Base-by-base conservation (phyloP, 2,113 vertebrate genomes). In the Aphyosemion australe region DNA sequence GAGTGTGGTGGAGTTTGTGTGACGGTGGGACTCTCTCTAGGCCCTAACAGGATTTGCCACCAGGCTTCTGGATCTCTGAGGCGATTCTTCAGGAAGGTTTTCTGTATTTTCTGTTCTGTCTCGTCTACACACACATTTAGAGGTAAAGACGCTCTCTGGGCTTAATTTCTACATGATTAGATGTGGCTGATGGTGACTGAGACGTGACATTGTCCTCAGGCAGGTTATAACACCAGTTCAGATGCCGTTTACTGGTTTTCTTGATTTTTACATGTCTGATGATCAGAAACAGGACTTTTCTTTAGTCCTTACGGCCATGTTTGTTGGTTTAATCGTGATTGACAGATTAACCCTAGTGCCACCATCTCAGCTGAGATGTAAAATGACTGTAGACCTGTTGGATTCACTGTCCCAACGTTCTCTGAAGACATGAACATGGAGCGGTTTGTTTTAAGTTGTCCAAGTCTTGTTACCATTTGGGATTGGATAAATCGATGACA, bases 41-140 rank as follows among this genome's bases (percentile, higher is more conserved):
- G 66, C 72, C 72, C 68, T 71, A 15, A 1, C 26, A 19, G 63
- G 51, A 83, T 65, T 52, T 2, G 20, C 12, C 51, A 8, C 73
- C 49, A 57, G 55, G 61, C 43, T 14, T 62, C 72, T 65, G 84
- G 84, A 86, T 32, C 63, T 69, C 60, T 42, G 18, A n/a, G 15
- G 5, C 11, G 4, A 11, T 58, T 68, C 42, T 60, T 53, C 42
- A 49, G 41, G 16, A 80, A 90, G 90, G 89, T 90, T 80, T 2
- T 79, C 16, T 57, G 58, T 51, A 42, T 72, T 26, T n/a, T 18
- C 15, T 34, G 34, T 67, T 15, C 60, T 11, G 3, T 53, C 4
- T 11, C 1, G 18, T 13, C 48, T 53, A 12, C 18, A n/a, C 66
- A 47, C 51, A 60, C 37, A 8, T 5, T 26, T 47, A 15, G 41